phyloP scores from a whole-genome alignment of 2,888 invertebrate genomes.

The Chrysina gloriosa region DNA sequence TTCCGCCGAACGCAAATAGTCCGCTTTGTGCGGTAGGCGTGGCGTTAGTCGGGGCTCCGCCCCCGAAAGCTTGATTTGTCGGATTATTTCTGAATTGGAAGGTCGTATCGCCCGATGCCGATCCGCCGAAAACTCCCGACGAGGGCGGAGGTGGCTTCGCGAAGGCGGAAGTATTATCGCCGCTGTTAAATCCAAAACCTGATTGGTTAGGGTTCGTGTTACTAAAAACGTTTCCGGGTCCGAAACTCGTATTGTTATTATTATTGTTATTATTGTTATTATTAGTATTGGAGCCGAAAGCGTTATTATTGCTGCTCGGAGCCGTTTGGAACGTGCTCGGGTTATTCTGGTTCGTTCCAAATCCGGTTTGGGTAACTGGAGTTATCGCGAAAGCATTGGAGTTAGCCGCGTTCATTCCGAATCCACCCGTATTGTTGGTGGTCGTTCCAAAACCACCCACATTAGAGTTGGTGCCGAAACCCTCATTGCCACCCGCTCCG shows the following conservation, averaged over 20 bases:
- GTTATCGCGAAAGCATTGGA: conserved; percentile 7
- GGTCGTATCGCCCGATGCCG: conserved; percentile 13
- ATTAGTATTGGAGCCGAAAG: conserved; percentile 18
- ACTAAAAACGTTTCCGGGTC: conserved; percentile 11
- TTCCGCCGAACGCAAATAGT: conserved; percentile 43
- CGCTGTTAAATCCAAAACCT: conserved; percentile 21
- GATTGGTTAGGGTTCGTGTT: not conserved
- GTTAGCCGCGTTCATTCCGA: not conserved
- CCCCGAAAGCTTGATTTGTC: conserved; percentile 32
- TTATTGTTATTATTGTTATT: not conserved
- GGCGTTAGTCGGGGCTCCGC: conserved; percentile 22
- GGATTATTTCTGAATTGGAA: conserved; percentile 17
- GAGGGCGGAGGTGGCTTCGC: conserved; percentile 37
- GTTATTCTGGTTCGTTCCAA: not conserved
- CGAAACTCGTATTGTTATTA: conserved; percentile 2
- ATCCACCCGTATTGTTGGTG: not conserved
- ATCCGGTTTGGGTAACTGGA: not conserved
- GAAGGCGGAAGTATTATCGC: conserved; percentile 20
- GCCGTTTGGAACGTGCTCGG: not conserved
- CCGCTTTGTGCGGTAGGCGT: conserved; percentile 7
- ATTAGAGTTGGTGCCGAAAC: conserved; percentile 2
- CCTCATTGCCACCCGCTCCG: not conserved
- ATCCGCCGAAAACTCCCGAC: conserved; percentile 37
- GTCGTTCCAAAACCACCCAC: conserved; percentile 18
- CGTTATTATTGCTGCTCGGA: not conserved